Percentiles rank a stretch among this genome's conserved stretches.
These are phyloP conservation scores for Sphaeramia orbicularis DNA, from an alignment of 2,797 vertebrate species.

Conservation along the genomic window DNA sequence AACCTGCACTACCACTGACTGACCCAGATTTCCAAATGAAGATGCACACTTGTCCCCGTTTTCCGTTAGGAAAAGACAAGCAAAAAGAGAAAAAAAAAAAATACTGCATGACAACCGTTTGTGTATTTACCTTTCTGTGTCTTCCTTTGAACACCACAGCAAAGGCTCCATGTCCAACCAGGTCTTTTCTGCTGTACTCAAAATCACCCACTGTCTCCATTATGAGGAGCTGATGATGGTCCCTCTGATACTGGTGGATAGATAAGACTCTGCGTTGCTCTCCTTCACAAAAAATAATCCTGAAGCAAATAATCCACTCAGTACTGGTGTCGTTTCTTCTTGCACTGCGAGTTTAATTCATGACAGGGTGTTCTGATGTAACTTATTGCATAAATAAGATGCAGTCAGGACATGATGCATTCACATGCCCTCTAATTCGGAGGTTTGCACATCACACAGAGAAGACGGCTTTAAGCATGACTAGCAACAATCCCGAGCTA, in stretches of 20 bases:
- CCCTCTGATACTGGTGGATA: conserved; percentile 17
- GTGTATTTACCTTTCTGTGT: conserved; percentile 93
- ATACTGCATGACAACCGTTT: neutral
- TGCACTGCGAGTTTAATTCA: conserved; percentile 46
- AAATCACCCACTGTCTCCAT: conserved; percentile 98
- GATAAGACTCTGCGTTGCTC: conserved; percentile 8
- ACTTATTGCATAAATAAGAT: conserved; percentile 50
- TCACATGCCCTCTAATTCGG: conserved; percentile 28
- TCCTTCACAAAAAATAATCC: conserved; percentile 33
- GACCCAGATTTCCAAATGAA: conserved; percentile 65
- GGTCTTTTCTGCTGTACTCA: conserved; percentile 97
- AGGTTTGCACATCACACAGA: conserved; percentile 44
- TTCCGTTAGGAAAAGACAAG: conserved; percentile 7
- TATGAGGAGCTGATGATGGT: conserved; percentile 39
- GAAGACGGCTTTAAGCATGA: conserved; percentile 48
- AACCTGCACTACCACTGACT: conserved; percentile 32
- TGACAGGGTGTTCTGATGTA: conserved; percentile 31
- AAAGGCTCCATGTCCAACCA: conserved; percentile 97
- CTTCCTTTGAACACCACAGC: conserved; percentile 98
- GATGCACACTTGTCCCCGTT: conserved; percentile 12
- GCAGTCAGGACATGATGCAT: conserved; percentile 55
- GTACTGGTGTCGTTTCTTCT: conserved; percentile 25
- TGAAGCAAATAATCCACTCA: conserved; percentile 30
- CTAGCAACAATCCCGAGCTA: conserved; percentile 48
- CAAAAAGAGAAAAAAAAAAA: neutral